These are phyloP conservation scores for Acipenser ruthenus DNA, from an alignment of 2,797 vertebrate species.

Conservation along the genomic window DNA sequence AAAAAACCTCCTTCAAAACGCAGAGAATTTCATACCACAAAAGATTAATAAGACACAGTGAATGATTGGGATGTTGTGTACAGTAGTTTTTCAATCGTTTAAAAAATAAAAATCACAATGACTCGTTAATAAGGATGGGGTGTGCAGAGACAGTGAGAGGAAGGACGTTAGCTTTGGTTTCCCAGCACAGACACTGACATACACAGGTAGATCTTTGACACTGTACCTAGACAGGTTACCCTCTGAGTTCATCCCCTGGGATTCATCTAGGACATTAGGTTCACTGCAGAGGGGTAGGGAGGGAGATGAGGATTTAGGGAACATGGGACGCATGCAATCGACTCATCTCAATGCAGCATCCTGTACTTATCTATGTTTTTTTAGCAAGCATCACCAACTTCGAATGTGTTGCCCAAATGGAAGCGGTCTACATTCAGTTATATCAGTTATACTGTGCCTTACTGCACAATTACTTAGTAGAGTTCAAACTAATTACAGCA, in stretches of 20 bases:
- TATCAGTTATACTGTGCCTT: too few relatives aligned
- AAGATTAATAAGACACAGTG: constrained; percentile 34
- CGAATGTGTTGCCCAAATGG: too few relatives aligned
- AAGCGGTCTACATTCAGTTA: too few relatives aligned
- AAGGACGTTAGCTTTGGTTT: constrained; percentile 43
- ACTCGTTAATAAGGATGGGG: not conserved
- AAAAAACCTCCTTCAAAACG: constrained; percentile 16
- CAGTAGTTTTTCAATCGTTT: too few relatives aligned
- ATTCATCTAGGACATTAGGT: constrained; percentile 99
- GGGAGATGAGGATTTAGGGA: constrained; percentile 84
- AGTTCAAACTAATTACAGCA: too few relatives aligned
- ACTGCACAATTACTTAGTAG: too few relatives aligned
- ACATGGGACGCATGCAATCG: constrained; percentile 39
- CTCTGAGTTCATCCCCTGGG: constrained; percentile 95
- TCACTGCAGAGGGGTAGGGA: constrained; percentile 89
- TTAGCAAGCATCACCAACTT: too few relatives aligned
- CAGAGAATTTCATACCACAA: constrained; percentile 6
- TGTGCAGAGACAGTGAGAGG: constrained; percentile 38
- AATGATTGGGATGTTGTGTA: constrained; percentile 53
- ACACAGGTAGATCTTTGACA: constrained; percentile 74
- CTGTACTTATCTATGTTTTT: too few relatives aligned
- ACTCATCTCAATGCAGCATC: not conserved
- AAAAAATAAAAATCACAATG: not conserved
- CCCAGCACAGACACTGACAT: constrained; percentile 71
- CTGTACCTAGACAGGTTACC: constrained; percentile 99